Evolutionary conservation across 2,888 invertebrate species (phyloP), one percentile per base, ranked within the genome.

Genomic region (Notodonta ziczac): DNA sequence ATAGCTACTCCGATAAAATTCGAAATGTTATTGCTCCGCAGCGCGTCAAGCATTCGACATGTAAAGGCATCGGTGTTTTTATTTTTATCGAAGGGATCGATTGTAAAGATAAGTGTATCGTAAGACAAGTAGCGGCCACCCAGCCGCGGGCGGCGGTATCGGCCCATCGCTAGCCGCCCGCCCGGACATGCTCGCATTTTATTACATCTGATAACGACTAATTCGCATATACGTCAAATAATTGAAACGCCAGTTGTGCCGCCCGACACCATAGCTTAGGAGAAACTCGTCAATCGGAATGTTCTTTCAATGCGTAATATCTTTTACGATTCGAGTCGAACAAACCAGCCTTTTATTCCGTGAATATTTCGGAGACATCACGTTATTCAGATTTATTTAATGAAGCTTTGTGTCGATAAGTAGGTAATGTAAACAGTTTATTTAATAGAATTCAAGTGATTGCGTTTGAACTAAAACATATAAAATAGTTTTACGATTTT

Each of bases 71-170:
- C 81, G 80, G 83, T 82, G 85, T 84, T 86, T 86, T 90, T 90
- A 87, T 89, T 91, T 91, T 91, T 91, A 92, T 92, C 91, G 86
- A 78, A 80, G 86, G 90, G 89, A 91, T 92, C 91, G 93, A 93
- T 92, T 89, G 88, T 90, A 84, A 88, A 93, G 93, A 93, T 93
- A 93, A 91, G 88, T 90, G 87, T 85, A 87, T 89, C 90, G 91
- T 91, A 93, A 93, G 92, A 93, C 93, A 87, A 91, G 93, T 91
- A 93, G 93, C 91, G 93, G 86, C 93, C 93, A 93, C 93, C 92
- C 87, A 86, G 83, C 76, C 76, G 74, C 72, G 70, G 64, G 74
- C 66, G 73, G 77, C 71, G 75, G 70, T 76, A 77, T 76, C 79
- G 68, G 66, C 56, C 69, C 78, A 77, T 73, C 80, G 77, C 80